These are phyloP conservation scores for Acomys russatus DNA, from an alignment of 2,797 vertebrate species.

Conservation along the genomic window DNA sequence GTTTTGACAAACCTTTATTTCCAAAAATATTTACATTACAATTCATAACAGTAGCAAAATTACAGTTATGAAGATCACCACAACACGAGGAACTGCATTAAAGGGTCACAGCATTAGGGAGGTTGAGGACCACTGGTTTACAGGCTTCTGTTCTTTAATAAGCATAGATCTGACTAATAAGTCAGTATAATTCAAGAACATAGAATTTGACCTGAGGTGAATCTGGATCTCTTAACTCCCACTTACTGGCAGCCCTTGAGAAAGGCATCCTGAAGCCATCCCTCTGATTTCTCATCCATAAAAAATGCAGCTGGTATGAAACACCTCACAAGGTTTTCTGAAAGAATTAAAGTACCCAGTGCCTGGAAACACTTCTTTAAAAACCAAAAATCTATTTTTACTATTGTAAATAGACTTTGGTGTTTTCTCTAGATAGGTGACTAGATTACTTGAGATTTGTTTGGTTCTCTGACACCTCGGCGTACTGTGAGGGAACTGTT, in stretches of 20 bases:
- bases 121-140: too few species aligned
- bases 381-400: neutral
- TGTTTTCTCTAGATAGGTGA: slow-evolving; percentile 30
- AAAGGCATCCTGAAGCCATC: slow-evolving; percentile 39
- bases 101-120: neutral
- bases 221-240: slow-evolving; percentile 32
- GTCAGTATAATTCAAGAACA: neutral
- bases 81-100: neutral
- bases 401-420: slow-evolving; percentile 8
- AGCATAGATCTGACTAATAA: slow-evolving; percentile 22
- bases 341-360: slow-evolving; percentile 22
- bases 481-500: neutral
- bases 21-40: neutral
- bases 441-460: slow-evolving; percentile 38
- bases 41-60: neutral
- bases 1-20: neutral
- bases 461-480: slow-evolving; percentile 40
- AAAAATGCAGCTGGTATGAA: slow-evolving; percentile 19
- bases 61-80: neutral
- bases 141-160: neutral
- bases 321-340: slow-evolving; percentile 10
- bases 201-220: slow-evolving; percentile 31
- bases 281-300: slow-evolving; percentile 39
- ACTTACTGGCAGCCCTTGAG: slow-evolving; percentile 30
- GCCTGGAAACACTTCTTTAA: neutral